Evolutionary conservation across 2,113 vertebrate species (phyloP).

Genomic region (Sphaerodactylus townsendi): DNA sequence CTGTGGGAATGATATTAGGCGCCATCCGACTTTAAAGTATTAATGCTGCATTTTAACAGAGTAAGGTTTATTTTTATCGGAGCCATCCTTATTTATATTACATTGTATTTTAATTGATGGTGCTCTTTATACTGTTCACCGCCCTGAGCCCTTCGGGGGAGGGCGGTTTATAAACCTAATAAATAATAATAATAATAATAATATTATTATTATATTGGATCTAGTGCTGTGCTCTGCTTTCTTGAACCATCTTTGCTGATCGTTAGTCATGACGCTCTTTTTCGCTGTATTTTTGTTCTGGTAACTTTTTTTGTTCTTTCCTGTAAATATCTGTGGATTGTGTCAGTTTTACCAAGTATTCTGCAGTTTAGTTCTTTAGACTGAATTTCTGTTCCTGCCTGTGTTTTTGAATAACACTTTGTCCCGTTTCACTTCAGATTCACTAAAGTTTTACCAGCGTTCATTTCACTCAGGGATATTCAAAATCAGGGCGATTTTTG

Average conservation of each 20-base stretch:
- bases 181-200: no score
- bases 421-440: slow-evolving; percentile 9
- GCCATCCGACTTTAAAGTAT: no score
- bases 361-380: neutral
- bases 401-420: neutral
- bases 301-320: slow-evolving; percentile 15
- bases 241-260: neutral
- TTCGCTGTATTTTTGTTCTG: slow-evolving; percentile 3
- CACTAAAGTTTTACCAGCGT: no score
- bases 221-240: neutral
- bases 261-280: neutral
- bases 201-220: neutral
- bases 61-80: no score
- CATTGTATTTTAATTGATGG: no score
- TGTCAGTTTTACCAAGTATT: neutral
- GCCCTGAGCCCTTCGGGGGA: no score
- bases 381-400: neutral
- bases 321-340: neutral
- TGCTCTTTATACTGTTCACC: no score
- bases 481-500: neutral
- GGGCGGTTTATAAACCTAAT: no score
- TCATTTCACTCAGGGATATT: no score
- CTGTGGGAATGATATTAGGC: no score
- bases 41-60: no score
- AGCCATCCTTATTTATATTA: no score